A percentile compares a stretch with the other conserved stretches of the same genome.
Conservation (phyloP, 2,888 invertebrate genomes). For the Zygaena filipendulae region DNA sequence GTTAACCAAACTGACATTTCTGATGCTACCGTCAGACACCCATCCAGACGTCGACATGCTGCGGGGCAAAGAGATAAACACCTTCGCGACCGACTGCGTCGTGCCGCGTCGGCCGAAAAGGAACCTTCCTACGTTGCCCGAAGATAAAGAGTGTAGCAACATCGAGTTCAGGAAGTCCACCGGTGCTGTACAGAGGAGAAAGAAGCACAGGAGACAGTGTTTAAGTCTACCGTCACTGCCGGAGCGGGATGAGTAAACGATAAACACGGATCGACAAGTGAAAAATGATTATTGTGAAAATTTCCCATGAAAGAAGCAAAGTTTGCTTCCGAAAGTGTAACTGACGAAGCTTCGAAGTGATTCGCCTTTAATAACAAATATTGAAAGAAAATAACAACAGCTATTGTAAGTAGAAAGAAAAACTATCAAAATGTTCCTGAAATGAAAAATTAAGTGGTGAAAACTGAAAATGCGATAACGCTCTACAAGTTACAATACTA, state of each 20-base stretch:
- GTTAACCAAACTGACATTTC: slow-evolving; percentile 45
- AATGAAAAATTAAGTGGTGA: no score
- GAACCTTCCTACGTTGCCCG: slow-evolving; percentile 43
- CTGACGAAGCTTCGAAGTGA: no score
- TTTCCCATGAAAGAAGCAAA: no score
- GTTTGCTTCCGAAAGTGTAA: no score
- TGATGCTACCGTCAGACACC: slow-evolving; percentile 24
- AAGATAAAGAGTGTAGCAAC: slow-evolving; percentile 51
- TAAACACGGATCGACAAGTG: no score
- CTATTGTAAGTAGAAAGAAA: no score
- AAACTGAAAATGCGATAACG: no score
- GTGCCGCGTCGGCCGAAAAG: slow-evolving; percentile 43
- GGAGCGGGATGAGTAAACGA: slow-evolving; percentile 43
- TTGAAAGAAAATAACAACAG: no score
- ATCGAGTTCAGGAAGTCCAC: slow-evolving; percentile 38
- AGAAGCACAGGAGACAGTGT: slow-evolving; percentile 39
- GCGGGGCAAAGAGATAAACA: slow-evolving; percentile 39
- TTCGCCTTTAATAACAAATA: no score
- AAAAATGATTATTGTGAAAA: slow-evolving; percentile 23
- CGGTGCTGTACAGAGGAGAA: slow-evolving; percentile 30
- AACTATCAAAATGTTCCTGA: no score
- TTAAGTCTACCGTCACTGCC: slow-evolving; percentile 41
- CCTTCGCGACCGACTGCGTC: slow-evolving; percentile 45
- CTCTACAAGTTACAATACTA: no score
- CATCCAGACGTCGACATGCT: slow-evolving; percentile 51